Evolutionary conservation across 2,797 vertebrate genomes (phyloP), one percentile per base, ranked within the genome.

Genomic region (Pangasius sanitwongsei): DNA sequence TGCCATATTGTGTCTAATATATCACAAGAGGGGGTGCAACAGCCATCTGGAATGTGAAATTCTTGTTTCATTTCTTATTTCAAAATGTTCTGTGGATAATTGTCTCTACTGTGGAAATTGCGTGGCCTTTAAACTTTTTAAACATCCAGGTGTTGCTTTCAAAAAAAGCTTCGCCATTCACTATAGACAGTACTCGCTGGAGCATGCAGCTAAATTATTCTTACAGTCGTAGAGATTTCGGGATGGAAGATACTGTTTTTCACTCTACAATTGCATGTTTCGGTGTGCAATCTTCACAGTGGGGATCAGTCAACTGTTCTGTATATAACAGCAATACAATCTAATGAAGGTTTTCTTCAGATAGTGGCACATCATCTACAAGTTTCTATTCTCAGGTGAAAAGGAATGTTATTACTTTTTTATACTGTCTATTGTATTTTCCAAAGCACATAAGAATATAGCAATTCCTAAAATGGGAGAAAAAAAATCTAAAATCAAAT

Each of bases 211-310:
- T 65, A 63, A 63, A 88, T 88, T 80, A 86, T 74, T 69, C 48
- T 88, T 55, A 87, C 18, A 69, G 55, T 34, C 57, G 25, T 80
- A 34, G 61, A 72, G 69, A 88, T 91, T 83, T 89, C 77, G n/a
- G 82, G 75, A 50, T 57, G 70, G 70, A 88, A 87, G 82, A 87
- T 59, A 78, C 23, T 61, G 12, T 83, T 87, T 85, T 88, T 89
- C 83, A 44, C 53, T 11, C 67, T 69, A 80, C 77, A 90, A 65
- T 87, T 87, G 70, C 77, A 82, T 88, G 87, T 90, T 92, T 83
- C 86, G 74, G 74, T 77, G 83, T 74, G 74, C 89, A 92, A 92
- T 92, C 90, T 91, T 90, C 91, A 86, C 89, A 87, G 87, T 86
- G 75, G 88, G 89, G 80, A 89, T 74, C 78, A 44, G 53, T 78